Evolutionary conservation across 2,797 vertebrate species (phyloP).

Genomic region (Tangara arthus): DNA sequence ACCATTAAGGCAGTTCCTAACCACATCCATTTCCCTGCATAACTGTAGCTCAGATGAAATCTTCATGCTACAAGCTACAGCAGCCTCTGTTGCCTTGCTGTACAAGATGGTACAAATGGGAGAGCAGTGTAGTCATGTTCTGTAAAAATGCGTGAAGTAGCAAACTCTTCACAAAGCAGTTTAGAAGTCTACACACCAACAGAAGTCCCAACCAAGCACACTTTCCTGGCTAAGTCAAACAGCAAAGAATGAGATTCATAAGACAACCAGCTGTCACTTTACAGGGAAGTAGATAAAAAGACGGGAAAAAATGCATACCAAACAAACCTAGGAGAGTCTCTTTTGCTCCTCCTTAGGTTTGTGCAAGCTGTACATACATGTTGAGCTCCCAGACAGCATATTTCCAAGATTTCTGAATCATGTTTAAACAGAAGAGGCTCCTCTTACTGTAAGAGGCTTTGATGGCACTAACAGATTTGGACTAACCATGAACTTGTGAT

Average conservation of each 20-base stretch:
- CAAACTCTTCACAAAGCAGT: not conserved
- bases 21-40: not conserved
- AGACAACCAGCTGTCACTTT: not conserved
- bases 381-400: not conserved
- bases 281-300: not conserved
- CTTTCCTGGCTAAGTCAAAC: not conserved
- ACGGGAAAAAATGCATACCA: not conserved
- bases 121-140: not conserved
- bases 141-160: not conserved
- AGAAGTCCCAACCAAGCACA: not conserved
- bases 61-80: not conserved
- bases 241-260: not conserved
- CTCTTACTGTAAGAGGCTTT: not conserved
- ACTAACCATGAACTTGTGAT: constrained; percentile 14
- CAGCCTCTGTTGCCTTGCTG: not conserved
- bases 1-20: not conserved
- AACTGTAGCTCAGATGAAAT: not conserved
- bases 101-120: not conserved
- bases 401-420: not conserved
- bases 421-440: not conserved
- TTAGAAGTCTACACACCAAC: not conserved
- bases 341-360: not conserved
- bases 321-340: not conserved
- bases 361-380: not conserved
- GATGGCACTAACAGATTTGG: not conserved